Conservation (phyloP, 1,140 invertebrate genomes). For the Ostrea edulis region DNA sequence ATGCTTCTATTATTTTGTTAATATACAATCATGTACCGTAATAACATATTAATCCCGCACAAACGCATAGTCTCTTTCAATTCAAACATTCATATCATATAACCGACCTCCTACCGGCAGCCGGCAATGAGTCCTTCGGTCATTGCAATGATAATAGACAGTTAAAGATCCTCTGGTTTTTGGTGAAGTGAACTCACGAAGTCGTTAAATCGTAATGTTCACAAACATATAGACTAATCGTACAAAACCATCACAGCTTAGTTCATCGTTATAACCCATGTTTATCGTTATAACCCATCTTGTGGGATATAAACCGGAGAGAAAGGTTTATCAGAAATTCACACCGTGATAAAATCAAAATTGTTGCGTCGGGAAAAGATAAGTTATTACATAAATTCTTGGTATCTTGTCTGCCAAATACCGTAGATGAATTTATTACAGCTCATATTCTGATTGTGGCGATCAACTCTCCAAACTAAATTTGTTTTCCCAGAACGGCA, state of each 20-base stretch:
- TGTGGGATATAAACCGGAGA: not conserved
- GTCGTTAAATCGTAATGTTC: not conserved
- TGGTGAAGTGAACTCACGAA: not conserved
- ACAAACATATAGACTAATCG: not conserved
- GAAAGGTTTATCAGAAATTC: conserved; percentile 1
- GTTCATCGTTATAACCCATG: not conserved
- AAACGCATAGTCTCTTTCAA: too few species aligned
- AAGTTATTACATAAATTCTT: conserved; percentile 7
- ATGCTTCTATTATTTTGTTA: too few species aligned
- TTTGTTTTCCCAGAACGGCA: not conserved
- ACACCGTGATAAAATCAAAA: conserved; percentile 37
- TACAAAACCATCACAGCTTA: not conserved
- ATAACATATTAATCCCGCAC: too few species aligned
- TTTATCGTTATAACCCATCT: not conserved
- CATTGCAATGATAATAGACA: conserved; percentile 10
- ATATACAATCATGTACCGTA: too few species aligned
- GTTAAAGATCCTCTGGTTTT: not conserved
- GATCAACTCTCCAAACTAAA: not conserved
- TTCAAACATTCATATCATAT: too few species aligned
- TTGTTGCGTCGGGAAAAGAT: not conserved
- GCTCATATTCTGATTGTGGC: not conserved
- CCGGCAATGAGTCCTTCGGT: not conserved
- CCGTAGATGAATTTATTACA: conserved; percentile 5
- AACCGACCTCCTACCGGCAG: too few species aligned
- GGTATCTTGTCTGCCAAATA: conserved; percentile 11